Conservation (phyloP, 2,113 vertebrate genomes). For the Epinephelus cyanopodus region DNA sequence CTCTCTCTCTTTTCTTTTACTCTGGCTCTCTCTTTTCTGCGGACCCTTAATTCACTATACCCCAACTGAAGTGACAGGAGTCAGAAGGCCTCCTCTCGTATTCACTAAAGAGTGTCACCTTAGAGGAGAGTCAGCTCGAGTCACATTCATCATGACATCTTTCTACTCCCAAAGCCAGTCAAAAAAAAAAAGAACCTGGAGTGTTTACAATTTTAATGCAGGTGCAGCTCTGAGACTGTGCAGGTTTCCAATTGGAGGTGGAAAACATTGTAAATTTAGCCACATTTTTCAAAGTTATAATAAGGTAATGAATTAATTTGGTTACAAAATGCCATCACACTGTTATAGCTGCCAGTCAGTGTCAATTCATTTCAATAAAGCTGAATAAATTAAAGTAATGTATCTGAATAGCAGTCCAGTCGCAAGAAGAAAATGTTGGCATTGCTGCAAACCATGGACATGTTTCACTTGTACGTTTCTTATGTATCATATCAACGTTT, state of each 20-base stretch:
- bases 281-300: constrained; percentile 8
- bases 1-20: constrained; percentile 8
- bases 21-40: constrained; percentile 5
- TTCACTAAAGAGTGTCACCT: constrained; percentile 69
- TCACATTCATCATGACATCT: constrained; percentile 51
- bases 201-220: constrained; percentile 1
- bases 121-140: constrained; percentile 49
- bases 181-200: neutral
- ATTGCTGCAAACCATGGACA: no score
- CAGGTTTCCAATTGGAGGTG: neutral
- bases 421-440: no score
- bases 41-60: constrained; percentile 21
- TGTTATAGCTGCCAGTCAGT: neutral
- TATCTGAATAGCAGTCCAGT: neutral
- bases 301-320: constrained; percentile 10
- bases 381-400: constrained; percentile 13
- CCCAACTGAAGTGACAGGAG: constrained; percentile 66
- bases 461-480: no score
- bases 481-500: no score
- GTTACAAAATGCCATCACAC: neutral
- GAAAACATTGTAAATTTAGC: neutral
- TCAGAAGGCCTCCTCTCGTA: constrained; percentile 49
- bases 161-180: constrained; percentile 1
- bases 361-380: constrained; percentile 10
- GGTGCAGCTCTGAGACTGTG: neutral